Conservation (phyloP, 2,888 invertebrate species). For the Litoditis marina region DNA sequence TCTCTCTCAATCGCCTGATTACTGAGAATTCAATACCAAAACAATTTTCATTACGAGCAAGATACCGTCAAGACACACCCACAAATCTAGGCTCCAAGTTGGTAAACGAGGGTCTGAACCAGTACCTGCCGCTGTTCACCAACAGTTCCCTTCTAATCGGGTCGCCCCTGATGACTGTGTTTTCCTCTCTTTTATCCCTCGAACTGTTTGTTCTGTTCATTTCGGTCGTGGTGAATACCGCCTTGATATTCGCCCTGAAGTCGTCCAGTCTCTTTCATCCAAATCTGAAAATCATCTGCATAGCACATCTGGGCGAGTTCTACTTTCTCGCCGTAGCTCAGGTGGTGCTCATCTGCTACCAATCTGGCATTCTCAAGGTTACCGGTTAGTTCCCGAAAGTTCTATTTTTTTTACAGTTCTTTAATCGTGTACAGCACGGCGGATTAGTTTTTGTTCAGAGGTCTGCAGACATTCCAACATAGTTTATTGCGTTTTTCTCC, state of each 20-base stretch:
- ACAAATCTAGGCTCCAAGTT: slow-evolving; percentile 5
- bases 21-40: no score
- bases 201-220: slow-evolving; percentile 13
- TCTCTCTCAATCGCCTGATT: no score
- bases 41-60: no score
- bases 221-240: slow-evolving; percentile 3
- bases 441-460: no score
- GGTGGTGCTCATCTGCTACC: slow-evolving; percentile 11
- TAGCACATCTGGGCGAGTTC: slow-evolving; percentile 16
- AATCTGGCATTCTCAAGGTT: slow-evolving; percentile 3
- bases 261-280: slow-evolving; percentile 9
- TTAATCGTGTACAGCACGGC: no score
- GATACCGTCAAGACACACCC: no score
- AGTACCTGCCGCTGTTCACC: slow-evolving; percentile 11
- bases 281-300: slow-evolving; percentile 15
- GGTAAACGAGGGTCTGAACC: slow-evolving; percentile 4
- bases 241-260: slow-evolving; percentile 11
- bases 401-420: no score
- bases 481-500: no score
- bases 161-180: not conserved
- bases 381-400: slow-evolving; percentile 10
- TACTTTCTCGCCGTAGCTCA: slow-evolving; percentile 11
- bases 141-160: slow-evolving; percentile 4
- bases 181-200: slow-evolving; percentile 14
- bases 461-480: no score